These are phyloP conservation scores for Caenorhabditis elegans DNA, from an alignment of 1,140 invertebrate genomes.

Conservation along the genomic window DNA sequence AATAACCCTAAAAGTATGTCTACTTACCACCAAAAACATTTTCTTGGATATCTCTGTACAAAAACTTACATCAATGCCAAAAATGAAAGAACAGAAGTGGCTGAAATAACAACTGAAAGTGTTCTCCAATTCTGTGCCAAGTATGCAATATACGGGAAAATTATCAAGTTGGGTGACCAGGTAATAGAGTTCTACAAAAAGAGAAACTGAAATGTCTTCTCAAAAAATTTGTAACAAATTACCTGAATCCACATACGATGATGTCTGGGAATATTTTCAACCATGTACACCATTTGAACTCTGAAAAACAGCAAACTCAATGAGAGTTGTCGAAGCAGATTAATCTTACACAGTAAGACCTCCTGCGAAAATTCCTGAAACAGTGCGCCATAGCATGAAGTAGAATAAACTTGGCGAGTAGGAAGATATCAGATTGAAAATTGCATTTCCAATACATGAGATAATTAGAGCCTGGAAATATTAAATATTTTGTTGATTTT, in stretches of 20 bases:
- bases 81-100: neutral
- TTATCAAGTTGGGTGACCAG: slow-evolving; percentile 40
- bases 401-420: neutral
- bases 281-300: slow-evolving; percentile 39
- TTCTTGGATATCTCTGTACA: neutral
- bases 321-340: neutral
- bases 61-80: slow-evolving; percentile 3
- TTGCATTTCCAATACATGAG: neutral
- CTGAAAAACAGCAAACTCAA: neutral
- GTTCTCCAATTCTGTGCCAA: slow-evolving; percentile 26
- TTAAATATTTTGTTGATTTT: too few relatives aligned
- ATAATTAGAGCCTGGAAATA: slow-evolving; percentile 2
- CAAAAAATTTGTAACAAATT: neutral
- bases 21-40: too few relatives aligned
- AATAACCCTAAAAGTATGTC: too few relatives aligned
- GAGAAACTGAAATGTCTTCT: neutral
- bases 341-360: slow-evolving; percentile 37
- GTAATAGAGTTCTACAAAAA: slow-evolving; percentile 42
- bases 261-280: slow-evolving; percentile 40
- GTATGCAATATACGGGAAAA: slow-evolving; percentile 33
- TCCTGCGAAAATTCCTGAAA: slow-evolving; percentile 37
- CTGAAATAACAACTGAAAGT: slow-evolving; percentile 28
- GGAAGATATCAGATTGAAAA: neutral
- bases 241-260: slow-evolving; percentile 42
- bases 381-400: slow-evolving; percentile 20